Evolutionary conservation across 2,797 vertebrate species (phyloP).

Genomic region (Tokudaia muenninki): DNA sequence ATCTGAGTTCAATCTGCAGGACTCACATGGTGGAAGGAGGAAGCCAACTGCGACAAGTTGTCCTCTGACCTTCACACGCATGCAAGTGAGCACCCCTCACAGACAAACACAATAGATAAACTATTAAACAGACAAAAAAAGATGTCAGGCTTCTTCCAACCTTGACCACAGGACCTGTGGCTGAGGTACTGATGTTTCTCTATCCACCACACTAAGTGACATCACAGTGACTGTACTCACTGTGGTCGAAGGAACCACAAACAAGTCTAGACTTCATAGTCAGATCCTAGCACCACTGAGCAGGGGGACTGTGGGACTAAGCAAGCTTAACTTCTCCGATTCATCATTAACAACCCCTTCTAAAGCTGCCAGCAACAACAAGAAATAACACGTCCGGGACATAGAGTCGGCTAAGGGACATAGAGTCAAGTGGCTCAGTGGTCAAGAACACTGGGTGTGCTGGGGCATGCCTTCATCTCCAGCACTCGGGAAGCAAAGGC

Average conservation of each 20-base stretch:
- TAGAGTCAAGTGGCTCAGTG: not conserved
- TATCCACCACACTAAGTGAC: not conserved
- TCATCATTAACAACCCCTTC: not conserved
- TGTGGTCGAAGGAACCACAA: not conserved
- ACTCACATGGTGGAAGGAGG: not conserved
- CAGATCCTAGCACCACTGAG: not conserved
- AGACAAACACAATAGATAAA: not conserved
- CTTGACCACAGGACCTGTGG: not conserved
- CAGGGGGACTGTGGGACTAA: not conserved
- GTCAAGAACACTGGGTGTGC: not conserved
- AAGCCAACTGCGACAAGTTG: not conserved
- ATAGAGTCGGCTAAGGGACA: not conserved
- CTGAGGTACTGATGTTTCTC: not conserved
- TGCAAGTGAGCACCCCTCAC: too few relatives aligned
- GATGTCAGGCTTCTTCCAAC: not conserved
- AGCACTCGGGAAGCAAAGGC: not conserved
- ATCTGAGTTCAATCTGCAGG: not conserved
- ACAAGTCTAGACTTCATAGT: not conserved
- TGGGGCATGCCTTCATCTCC: not conserved
- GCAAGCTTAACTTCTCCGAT: not conserved
- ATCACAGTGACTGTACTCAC: not conserved
- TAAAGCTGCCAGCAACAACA: not conserved
- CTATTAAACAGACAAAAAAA: not conserved
- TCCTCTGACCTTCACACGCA: not conserved
- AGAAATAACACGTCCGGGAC: not conserved